Evolutionary conservation across 1,140 invertebrate species (phyloP).

Genomic region (Nasonia giraulti): DNA sequence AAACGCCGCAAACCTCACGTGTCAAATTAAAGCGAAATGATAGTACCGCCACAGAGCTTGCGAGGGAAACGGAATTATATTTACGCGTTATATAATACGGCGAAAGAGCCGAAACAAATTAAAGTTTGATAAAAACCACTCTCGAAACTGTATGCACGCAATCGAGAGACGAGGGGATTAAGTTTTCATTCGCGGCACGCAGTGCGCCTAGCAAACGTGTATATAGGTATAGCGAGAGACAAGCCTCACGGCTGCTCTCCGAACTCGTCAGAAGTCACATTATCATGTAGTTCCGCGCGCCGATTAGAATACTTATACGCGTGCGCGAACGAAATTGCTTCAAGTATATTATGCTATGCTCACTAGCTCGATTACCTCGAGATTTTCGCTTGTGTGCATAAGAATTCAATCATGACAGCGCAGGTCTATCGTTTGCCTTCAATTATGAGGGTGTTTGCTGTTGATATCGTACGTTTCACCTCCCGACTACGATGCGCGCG

Average conservation of each 20-base stretch:
- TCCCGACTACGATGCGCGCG: no score
- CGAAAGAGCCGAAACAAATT: background rate
- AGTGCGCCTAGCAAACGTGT: background rate
- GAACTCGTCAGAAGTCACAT: conserved; percentile 46
- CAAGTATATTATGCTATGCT: background rate
- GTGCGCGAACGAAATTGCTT: background rate
- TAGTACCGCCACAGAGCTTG: background rate
- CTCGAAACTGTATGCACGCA: background rate
- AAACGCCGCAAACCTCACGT: background rate
- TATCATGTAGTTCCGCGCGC: background rate
- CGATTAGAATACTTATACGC: conserved; percentile 39
- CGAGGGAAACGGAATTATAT: background rate
- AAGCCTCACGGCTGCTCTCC: background rate
- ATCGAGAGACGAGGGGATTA: background rate
- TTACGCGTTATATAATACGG: background rate
- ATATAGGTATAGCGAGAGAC: background rate
- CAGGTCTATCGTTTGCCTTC: conserved; percentile 33
- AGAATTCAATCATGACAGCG: no score
- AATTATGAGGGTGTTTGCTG: conserved; percentile 17
- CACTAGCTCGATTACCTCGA: conserved; percentile 40
- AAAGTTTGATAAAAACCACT: background rate
- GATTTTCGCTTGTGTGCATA: no score
- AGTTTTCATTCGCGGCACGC: background rate
- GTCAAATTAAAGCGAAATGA: background rate
- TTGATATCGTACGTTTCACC: no score